Conservation (phyloP, 2,113 vertebrate genomes). For the Ginglymostoma cirratum region DNA sequence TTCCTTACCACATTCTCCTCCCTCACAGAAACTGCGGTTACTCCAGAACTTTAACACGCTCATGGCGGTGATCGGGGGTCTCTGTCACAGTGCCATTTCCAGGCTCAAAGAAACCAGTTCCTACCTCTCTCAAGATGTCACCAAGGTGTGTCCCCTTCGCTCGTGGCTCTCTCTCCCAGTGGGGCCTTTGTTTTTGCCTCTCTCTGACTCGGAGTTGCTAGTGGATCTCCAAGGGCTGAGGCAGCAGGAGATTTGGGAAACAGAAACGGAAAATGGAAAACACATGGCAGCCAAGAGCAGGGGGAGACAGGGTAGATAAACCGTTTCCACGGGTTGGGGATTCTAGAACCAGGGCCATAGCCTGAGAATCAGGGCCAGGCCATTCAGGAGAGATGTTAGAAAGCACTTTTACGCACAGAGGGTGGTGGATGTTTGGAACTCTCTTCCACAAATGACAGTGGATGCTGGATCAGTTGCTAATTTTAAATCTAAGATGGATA, state of each 20-base stretch:
- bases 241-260: background rate
- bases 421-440: too few species aligned
- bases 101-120: slow-evolving; percentile 79
- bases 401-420: too few species aligned
- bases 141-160: slow-evolving; percentile 60
- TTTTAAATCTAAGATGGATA: too few species aligned
- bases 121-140: slow-evolving; percentile 72
- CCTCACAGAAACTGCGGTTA: slow-evolving; percentile 63
- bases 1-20: background rate
- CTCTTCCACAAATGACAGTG: too few species aligned
- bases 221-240: too few species aligned
- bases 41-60: slow-evolving; percentile 87
- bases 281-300: background rate
- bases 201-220: too few species aligned
- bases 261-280: background rate
- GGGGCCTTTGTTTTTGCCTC: background rate
- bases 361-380: too few species aligned
- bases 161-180: background rate
- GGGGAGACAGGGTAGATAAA: too few species aligned
- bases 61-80: slow-evolving; percentile 81
- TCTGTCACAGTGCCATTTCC: slow-evolving; percentile 84
- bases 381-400: too few species aligned
- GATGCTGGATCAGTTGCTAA: too few species aligned
- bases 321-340: too few species aligned
- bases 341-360: too few species aligned